Percentiles rank a stretch among this genome's conserved stretches.
These are phyloP conservation scores for Eulemur macaco DNA, from an alignment of 2,113 vertebrate species.

Conservation along the genomic window DNA sequence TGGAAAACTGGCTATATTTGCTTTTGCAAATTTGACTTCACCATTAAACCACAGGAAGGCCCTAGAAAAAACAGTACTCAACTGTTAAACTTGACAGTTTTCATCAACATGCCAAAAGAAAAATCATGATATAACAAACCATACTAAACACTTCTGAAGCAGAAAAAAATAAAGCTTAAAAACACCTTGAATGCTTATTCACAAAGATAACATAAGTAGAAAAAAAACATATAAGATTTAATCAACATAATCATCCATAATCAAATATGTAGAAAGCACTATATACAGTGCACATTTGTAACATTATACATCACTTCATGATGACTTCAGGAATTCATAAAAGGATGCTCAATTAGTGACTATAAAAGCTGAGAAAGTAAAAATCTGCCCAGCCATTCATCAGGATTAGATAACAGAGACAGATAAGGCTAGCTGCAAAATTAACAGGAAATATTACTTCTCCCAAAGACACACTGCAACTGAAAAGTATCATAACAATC, in stretches of 20 bases:
- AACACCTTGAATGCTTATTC: conserved; percentile 1
- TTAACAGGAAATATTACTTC: conserved; percentile 7
- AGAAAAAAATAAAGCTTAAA: neutral
- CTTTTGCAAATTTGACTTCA: conserved; percentile 30
- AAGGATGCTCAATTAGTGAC: neutral
- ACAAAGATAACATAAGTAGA: conserved; percentile 20
- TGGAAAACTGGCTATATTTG: neutral
- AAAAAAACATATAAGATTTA: neutral
- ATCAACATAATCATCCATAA: neutral
- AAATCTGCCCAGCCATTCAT: neutral
- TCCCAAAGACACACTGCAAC: neutral
- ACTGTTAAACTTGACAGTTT: conserved; percentile 5
- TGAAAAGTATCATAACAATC: neutral
- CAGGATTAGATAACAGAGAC: neutral
- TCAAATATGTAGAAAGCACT: neutral
- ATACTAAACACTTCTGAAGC: conserved; percentile 32
- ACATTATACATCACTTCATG: neutral
- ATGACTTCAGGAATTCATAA: neutral
- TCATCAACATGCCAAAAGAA: conserved; percentile 6
- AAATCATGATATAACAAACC: conserved; percentile 2
- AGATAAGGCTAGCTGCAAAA: neutral
- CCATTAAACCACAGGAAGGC: conserved; percentile 15
- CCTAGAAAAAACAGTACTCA: conserved; percentile 27
- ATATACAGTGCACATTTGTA: neutral
- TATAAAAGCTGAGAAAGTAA: neutral